Conservation (phyloP, 2,113 vertebrate species). For the Psophia crepitans region DNA sequence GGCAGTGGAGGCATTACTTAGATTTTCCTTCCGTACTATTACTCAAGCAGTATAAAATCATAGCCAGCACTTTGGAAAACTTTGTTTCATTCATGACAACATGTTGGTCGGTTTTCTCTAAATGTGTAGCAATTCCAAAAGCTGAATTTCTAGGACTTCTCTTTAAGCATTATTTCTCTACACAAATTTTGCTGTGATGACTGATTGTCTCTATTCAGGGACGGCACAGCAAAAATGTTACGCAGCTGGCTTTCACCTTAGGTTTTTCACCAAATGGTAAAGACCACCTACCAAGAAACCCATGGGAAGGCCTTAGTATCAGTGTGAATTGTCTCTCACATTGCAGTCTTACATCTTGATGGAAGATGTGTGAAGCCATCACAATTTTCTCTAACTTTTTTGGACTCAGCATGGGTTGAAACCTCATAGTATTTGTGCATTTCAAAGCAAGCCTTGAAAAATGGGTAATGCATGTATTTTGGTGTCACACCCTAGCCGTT, state of each 20-base stretch:
- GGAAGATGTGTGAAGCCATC: neutral
- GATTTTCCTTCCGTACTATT: neutral
- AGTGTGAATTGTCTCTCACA: neutral
- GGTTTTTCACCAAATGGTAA: neutral
- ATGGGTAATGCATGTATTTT: neutral
- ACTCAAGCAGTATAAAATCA: neutral
- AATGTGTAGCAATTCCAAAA: neutral
- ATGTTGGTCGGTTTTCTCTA: neutral
- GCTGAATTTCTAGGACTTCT: neutral
- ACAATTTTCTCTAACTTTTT: neutral
- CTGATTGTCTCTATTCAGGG: neutral
- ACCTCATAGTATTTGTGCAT: neutral
- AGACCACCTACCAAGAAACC: neutral
- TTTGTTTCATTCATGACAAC: neutral
- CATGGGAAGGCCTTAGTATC: neutral
- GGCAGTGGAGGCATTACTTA: neutral
- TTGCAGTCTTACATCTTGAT: neutral
- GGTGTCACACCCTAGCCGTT: neutral
- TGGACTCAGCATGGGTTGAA: neutral
- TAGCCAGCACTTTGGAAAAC: neutral
- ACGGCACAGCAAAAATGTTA: neutral
- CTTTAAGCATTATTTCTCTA: neutral
- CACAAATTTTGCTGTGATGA: neutral
- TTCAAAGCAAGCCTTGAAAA: slow-evolving; percentile 1
- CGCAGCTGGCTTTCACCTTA: neutral